These are phyloP conservation scores for Ahaetulla prasina DNA, from an alignment of 2,113 vertebrate genomes.

Conservation along the genomic window DNA sequence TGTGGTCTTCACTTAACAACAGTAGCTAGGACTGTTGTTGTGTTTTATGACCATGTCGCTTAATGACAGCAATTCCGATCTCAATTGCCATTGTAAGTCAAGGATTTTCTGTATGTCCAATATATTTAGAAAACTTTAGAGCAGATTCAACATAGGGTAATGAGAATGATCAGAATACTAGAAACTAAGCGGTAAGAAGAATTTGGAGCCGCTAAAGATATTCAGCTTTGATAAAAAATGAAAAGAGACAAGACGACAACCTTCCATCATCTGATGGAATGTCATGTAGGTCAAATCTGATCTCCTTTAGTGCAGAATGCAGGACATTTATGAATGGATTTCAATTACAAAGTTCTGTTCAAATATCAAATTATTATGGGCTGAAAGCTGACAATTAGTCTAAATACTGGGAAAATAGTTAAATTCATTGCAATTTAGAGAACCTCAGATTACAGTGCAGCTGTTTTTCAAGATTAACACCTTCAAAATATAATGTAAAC, in stretches of 20 bases:
- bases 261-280: neutral
- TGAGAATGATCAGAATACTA: neutral
- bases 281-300: neutral
- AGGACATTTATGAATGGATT: neutral
- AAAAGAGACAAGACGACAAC: neutral
- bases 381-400: neutral
- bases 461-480: neutral
- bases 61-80: neutral
- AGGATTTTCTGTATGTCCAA: neutral
- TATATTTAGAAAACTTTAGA: neutral
- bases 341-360: neutral
- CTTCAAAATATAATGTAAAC: neutral
- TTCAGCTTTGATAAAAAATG: neutral
- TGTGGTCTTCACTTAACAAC: neutral
- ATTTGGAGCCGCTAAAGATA: neutral
- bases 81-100: neutral
- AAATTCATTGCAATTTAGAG: neutral
- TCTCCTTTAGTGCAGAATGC: neutral
- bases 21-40: neutral
- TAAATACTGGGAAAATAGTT: neutral
- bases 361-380: conserved; percentile 21
- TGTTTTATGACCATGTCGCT: neutral
- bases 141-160: neutral
- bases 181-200: neutral
- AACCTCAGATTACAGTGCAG: neutral